Conservation (phyloP, 2,888 invertebrate genomes). For the Melanophora roralis region DNA sequence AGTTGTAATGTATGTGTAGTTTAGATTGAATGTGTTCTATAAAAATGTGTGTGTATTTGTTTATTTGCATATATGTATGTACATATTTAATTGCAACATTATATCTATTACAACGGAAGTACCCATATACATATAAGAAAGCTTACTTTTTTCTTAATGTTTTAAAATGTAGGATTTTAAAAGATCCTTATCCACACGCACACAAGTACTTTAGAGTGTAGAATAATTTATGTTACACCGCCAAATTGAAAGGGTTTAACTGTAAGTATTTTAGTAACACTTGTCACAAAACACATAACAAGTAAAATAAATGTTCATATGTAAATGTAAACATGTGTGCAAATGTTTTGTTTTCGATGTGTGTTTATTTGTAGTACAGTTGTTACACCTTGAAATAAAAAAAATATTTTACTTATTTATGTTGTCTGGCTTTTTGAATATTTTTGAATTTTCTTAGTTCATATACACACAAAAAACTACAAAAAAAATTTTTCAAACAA, state of each 20-base stretch:
- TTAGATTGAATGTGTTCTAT: no score
- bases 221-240: neutral
- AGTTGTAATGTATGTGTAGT: no score
- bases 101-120: no score
- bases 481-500: no score
- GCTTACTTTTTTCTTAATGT: neutral
- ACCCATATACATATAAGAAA: no score
- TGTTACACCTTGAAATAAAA: constrained; percentile 50
- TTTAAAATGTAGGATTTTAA: neutral
- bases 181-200: neutral
- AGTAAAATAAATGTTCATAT: no score
- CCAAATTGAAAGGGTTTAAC: neutral
- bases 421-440: neutral
- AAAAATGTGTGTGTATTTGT: no score
- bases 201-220: neutral
- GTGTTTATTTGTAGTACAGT: constrained; percentile 16
- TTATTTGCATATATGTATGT: neutral
- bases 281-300: no score
- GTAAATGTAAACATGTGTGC: neutral
- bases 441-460: no score
- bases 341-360: neutral
- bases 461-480: no score
- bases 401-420: constrained; percentile 35
- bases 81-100: no score
- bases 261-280: neutral